Conservation (phyloP, 2,888 invertebrate species). For the Cerastoderma edule region DNA sequence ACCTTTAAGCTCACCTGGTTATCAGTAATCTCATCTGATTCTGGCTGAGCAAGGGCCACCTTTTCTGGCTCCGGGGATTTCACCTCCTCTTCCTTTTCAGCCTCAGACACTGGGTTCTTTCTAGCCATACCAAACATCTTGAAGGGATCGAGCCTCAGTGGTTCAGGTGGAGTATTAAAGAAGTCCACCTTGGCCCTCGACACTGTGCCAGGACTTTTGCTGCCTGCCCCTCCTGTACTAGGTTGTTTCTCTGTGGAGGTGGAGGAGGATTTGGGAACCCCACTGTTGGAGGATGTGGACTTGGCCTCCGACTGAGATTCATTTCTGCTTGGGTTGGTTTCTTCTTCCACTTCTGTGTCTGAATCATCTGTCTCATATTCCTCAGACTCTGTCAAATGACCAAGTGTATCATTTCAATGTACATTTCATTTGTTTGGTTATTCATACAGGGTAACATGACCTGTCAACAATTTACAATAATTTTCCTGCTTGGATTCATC, state of each 20-base stretch:
- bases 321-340: slow-evolving; percentile 39
- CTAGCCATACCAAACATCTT: slow-evolving; percentile 76
- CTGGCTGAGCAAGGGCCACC: slow-evolving; percentile 61
- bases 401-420: no score
- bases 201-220: slow-evolving; percentile 33
- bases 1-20: slow-evolving; percentile 47
- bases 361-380: slow-evolving; percentile 57
- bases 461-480: no score
- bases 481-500: no score
- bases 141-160: slow-evolving; percentile 80
- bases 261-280: neutral
- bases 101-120: slow-evolving; percentile 40
- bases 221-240: slow-evolving; percentile 14
- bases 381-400: slow-evolving; percentile 41
- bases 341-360: slow-evolving; percentile 60
- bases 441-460: no score
- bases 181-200: slow-evolving; percentile 78
- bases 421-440: no score
- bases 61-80: slow-evolving; percentile 13
- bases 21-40: slow-evolving; percentile 70
- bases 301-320: slow-evolving; percentile 41
- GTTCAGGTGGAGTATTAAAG: slow-evolving; percentile 79
- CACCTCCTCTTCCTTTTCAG: slow-evolving; percentile 31
- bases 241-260: neutral
- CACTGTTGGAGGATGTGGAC: slow-evolving; percentile 9